Base-by-base conservation (phyloP, 2,888 invertebrate genomes). In the Alloplasta piceator region DNA sequence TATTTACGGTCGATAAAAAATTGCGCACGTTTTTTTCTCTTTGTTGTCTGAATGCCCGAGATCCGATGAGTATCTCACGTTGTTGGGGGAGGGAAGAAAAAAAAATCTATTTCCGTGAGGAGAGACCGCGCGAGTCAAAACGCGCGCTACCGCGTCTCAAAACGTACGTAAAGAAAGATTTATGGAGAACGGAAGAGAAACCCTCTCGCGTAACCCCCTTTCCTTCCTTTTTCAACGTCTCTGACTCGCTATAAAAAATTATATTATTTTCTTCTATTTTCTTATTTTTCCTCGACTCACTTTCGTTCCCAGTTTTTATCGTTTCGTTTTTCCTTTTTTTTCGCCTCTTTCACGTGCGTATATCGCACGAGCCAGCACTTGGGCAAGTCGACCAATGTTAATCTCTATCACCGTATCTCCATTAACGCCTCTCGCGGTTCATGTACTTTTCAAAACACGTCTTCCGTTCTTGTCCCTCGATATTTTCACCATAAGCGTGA, bases 181-280 rank as follows among this genome's bases (percentile, higher is more conserved):
- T 87, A 87, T 84, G 86, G 82, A 75, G 75, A 87, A 85, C 87
- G 87, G 87, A 87, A 87, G 85, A 82, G 41, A n/a, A n/a, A n/a
- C n/a, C n/a, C n/a, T n/a, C 48, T 39, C 38, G 61, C 80, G 77
- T 85, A 83, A n/a, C n/a, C n/a, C 82, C 83, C 78, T 80, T 80
- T 82, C 76, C 74, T 76, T 75, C 61, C 52, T 71, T 55, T 64
- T 67, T 74, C 66, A 58, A 36, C 12, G 36, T 76, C 67, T 70
- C 60, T 72, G 61, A 14, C 14, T 6, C 80, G 76, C 77, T 73
- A 75, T 50, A 72, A 60, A 68, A 68, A 38, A 73, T 77, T 68
- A 46, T 46, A 74, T 72, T n/a, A n/a, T n/a, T n/a, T 82, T 83
- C 74, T 82, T 64, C 50, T 81, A 73, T 81, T 74, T 43, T 48